Base-by-base conservation (phyloP, 2,797 vertebrate genomes). In the Pipistrellus nathusii region DNA sequence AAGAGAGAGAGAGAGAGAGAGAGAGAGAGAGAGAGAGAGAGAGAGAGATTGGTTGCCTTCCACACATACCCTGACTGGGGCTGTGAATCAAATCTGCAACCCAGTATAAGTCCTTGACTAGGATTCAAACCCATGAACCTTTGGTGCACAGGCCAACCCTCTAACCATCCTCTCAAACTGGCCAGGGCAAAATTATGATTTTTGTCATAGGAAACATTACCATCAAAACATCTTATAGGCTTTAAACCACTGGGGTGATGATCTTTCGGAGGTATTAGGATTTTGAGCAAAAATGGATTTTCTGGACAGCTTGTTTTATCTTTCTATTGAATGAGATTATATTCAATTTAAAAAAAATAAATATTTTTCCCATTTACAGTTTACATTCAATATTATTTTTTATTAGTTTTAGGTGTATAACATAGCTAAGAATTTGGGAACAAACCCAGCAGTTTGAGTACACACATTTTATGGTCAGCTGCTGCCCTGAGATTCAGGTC, bases 291-390 rank as follows among this genome's bases (percentile, higher is more conserved):
- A 90, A 91, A 32, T 78, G 55, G 30, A 2, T 41, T 38, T 90
- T 94, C 64, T 92, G 64, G 21, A 88, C n/a, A 76, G 15, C 51
- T 89, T 71, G 15, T 81, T 90, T 90, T 91, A 66, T 46, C 3
- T 17, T 44, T 32, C 27, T 71, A 13, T 46, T 78, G 86, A 75
- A 51, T 87, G 35, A 87, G 72, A 51, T 64, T 32, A 53, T 53
- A 69, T 93, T 88, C 38, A 38, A 53, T 76, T 53, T 76, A 20
- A 20, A 10, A 68, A 68, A 23, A 55, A 15, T 48, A 48, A 35
- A 32, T 9, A 53, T n/a, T 8, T 21, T 69, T 77, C 53, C 13
- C 11, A 53, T 13, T 35, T 78, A 55, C 32, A 55, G 32, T 78
- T 78, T 78, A 55, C 51, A 78, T 55, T 55, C 32, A 35, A 3